phyloP scores from a whole-genome alignment of 1,140 invertebrate genomes.

The Caenorhabditis brenneri region DNA sequence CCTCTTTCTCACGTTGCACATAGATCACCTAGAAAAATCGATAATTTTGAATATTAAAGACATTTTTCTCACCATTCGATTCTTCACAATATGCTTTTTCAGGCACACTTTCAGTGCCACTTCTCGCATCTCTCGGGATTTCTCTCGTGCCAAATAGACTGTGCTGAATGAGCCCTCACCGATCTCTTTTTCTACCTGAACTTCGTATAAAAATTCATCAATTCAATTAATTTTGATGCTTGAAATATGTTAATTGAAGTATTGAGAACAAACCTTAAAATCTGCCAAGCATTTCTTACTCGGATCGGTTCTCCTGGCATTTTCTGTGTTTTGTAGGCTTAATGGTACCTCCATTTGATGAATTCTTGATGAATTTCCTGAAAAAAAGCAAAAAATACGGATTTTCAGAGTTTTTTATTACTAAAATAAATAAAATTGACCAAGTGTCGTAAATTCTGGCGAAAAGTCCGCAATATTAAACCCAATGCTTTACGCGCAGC shows the following conservation, averaged over 20 bases:
- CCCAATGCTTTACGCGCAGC: not conserved
- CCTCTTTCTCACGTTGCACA: slow-evolving; percentile 87
- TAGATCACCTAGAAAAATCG: slow-evolving; percentile 39
- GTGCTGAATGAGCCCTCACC: slow-evolving; percentile 52
- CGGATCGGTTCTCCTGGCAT: not conserved
- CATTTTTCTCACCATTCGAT: slow-evolving; percentile 41
- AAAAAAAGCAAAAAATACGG: not conserved
- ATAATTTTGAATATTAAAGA: not conserved
- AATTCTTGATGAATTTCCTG: not conserved
- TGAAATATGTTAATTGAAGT: no score
- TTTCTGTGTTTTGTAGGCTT: not conserved
- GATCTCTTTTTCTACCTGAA: slow-evolving; percentile 46
- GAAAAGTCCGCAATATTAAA: not conserved
- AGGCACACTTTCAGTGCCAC: slow-evolving; percentile 49
- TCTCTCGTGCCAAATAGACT: slow-evolving; percentile 36
- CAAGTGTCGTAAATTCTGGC: not conserved
- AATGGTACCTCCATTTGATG: not conserved
- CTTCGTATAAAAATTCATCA: not conserved
- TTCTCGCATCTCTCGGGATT: not conserved
- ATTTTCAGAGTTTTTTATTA: not conserved
- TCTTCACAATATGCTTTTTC: slow-evolving; percentile 52
- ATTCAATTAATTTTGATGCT: no score
- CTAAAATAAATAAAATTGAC: not conserved
- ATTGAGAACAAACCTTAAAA: slow-evolving; percentile 15
- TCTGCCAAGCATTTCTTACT: slow-evolving; percentile 38